Percentiles rank a stretch among this genome's conserved stretches.
Evolutionary conservation across 2,888 invertebrate species (phyloP).

Genomic region (Heliconius hortense): DNA sequence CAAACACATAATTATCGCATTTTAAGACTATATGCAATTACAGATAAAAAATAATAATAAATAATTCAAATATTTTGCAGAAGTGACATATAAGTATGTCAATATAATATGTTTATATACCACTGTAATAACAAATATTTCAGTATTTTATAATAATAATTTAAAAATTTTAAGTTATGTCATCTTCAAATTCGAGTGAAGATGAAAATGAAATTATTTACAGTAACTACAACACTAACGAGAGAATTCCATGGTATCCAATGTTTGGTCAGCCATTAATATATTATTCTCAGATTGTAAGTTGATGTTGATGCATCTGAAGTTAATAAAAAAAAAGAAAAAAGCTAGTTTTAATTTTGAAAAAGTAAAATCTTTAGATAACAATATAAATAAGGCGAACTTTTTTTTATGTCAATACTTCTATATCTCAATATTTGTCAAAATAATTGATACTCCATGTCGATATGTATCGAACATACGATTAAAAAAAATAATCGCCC

Average conservation of each 20-base stretch:
- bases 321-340: not conserved
- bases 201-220: conserved; percentile 44
- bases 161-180: conserved; percentile 47
- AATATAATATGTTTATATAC: not conserved
- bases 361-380: not conserved
- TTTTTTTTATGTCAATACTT: not conserved
- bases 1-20: too few species aligned
- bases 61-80: not conserved
- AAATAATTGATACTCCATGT: not conserved
- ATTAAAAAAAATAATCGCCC: not conserved
- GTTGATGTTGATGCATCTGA: conserved; percentile 38
- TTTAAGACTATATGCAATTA: not conserved
- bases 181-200: conserved; percentile 57
- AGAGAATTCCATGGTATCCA: conserved; percentile 49
- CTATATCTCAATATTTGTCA: not conserved
- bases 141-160: not conserved
- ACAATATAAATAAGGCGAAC: not conserved
- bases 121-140: not conserved
- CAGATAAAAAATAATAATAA: not conserved
- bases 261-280: conserved; percentile 58
- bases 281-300: conserved; percentile 65
- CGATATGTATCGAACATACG: not conserved
- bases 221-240: conserved; percentile 25
- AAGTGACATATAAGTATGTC: conserved; percentile 10
- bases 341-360: not conserved